Evolutionary conservation across 2,888 invertebrate species (phyloP), one percentile per base, ranked within the genome.

Genomic region (Tachina grossa): DNA sequence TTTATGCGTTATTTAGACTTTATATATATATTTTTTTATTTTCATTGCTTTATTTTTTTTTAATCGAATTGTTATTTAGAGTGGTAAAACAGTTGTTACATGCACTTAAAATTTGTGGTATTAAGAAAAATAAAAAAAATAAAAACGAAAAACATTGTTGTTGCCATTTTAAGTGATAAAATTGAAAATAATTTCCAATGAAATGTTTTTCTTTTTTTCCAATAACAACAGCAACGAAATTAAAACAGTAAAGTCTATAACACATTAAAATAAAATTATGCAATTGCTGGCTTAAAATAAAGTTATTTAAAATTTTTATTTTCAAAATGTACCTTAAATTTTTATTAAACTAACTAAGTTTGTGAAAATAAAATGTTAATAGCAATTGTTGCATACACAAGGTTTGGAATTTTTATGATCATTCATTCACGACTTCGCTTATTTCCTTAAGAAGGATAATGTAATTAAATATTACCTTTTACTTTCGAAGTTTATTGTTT

Each of bases 31-130:
- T 39, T 59, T 2, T 31, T 14, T 55, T 31, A 8, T 16, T 71
- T 14, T 9, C 49, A 53, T n/a, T 80, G n/a, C 0, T 31, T 55
- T 79, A 8, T 47, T 43, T 69, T 69, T 13, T 57, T 59, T 22
- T 9, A 65, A 65, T 41, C 43, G 66, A 78, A 83, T 78, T 83
- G 83, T 83, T 83, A 83, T 83, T 85, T 85, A 66, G 85, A 83
- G 85, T 85, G 85, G 85, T 85, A 85, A 85, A 83, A 83, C 83
- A 85, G 83, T 85, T 85, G 85, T 85, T 85, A 85, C 75, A 83
- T 83, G 65, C 79, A 79, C 83, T 83, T 85, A 83, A 75, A 61
- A 81, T 81, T 82, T 85, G 78, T 72, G 79, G 57, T 72, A 71
- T 83, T 68, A 47, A 80, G 53, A 61, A n/a, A 53, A 59, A 71